Conservation (phyloP, 2,888 invertebrate genomes). For the Amphiduros pacificus region DNA sequence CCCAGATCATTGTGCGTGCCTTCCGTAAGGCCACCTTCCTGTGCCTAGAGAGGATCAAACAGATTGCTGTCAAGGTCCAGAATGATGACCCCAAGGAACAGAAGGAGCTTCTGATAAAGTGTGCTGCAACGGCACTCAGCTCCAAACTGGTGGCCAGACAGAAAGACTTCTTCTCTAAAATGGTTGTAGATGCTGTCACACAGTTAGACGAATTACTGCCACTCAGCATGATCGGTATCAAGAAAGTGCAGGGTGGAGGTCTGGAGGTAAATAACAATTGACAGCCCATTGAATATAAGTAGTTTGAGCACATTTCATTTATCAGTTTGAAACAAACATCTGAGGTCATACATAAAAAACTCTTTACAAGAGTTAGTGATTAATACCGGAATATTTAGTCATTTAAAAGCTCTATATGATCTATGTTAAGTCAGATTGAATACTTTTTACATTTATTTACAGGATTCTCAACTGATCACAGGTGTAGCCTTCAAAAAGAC, state of each 20-base stretch:
- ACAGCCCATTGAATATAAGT: not conserved
- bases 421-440: no score
- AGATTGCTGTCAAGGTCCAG: conserved; percentile 71
- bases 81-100: conserved; percentile 55
- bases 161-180: conserved; percentile 91
- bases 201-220: conserved; percentile 84
- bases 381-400: no score
- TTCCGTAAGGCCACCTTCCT: conserved; percentile 82
- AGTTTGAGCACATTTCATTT: not conserved
- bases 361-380: no score
- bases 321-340: no score
- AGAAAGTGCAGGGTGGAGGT: conserved; percentile 77
- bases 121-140: conserved; percentile 94
- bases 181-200: conserved; percentile 97
- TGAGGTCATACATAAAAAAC: no score
- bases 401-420: no score
- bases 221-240: conserved; percentile 98
- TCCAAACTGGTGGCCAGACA: conserved; percentile 96
- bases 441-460: conserved; percentile 23
- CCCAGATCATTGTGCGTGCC: conserved; percentile 87
- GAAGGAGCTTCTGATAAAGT: conserved; percentile 67
- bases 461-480: conserved; percentile 86
- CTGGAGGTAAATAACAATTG: conserved; percentile 68
- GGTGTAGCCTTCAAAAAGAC: conserved; percentile 99
- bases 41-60: conserved; percentile 72